Conservation (phyloP, 1,140 invertebrate genomes). For the Pachypsylla venusta region DNA sequence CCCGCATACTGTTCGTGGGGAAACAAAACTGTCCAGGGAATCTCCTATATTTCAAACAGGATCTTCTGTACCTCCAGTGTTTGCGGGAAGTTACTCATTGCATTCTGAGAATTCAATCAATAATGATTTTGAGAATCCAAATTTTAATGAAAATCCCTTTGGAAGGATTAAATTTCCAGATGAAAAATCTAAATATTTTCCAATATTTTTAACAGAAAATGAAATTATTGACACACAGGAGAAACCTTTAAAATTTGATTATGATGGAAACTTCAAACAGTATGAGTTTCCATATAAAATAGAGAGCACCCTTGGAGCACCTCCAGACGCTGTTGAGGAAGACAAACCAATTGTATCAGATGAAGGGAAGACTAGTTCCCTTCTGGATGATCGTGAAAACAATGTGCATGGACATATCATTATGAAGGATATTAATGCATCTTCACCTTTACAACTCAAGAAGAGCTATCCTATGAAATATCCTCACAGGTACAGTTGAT, state of each 20-base stretch:
- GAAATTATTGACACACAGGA: neutral
- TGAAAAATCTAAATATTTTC: conserved; percentile 2
- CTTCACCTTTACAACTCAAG: neutral
- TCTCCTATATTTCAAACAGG: neutral
- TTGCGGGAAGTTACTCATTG: neutral
- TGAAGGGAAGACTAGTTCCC: no score
- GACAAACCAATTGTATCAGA: no score
- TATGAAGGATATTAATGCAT: conserved; percentile 6
- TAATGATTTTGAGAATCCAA: neutral
- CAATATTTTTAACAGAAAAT: neutral
- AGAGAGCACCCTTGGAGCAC: no score
- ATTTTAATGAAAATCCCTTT: conserved; percentile 6
- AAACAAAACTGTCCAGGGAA: neutral
- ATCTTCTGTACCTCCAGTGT: neutral
- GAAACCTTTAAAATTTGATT: conserved; percentile 1
- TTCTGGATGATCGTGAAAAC: neutral
- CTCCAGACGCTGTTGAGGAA: no score
- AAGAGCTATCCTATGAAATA: neutral
- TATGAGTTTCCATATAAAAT: conserved; percentile 6
- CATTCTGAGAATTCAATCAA: conserved; percentile 2
- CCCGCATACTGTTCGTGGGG: neutral
- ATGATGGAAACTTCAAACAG: neutral
- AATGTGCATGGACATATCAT: neutral
- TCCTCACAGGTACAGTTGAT: no score
- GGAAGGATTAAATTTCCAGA: neutral